Evolutionary conservation across 2,888 invertebrate species (phyloP), one percentile per base, ranked within the genome.

Genomic region (Ennomos erosarius): DNA sequence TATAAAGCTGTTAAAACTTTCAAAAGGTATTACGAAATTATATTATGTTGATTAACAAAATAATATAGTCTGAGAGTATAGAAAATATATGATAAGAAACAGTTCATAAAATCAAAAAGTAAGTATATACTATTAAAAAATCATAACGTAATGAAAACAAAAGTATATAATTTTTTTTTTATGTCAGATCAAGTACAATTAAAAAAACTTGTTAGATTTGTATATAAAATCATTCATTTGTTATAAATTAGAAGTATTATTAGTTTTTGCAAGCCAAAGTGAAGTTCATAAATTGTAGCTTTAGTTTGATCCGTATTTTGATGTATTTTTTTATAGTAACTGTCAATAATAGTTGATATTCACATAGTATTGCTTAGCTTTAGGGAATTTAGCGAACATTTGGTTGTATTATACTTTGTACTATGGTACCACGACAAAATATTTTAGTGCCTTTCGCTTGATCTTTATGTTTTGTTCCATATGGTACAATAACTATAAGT

Each of bases 371-470:
- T 49, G 54, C 49, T 45, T 54, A 54, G 49, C 53, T 42, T 54
- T 49, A 54, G 58, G 11, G 33, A 59, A 40, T 12, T 43, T 53
- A 49, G 47, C 10, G 1, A 42, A 47, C 26, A 44, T 48, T 48
- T 37, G 48, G 44, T 58, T 49, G 39, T 48, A 58, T 47, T 6
- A 5, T 26, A 26, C 16, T 16, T 4, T 3, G 26, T 26, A 44
- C 45, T 45, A 49, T 4, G 26, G 26, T 26, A 44, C 45, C 49
- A 49, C 8, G 11, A 36, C 16, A 59, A 49, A 48, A 60, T 45
- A 44, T 39, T 42, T 63, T 65, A 65, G 68, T 68, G 68, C 68
- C 65, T 68, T 68, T 65, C 50, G 60, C 56, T 50, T 58, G 10
- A 62, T 46, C 48, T 63, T 60, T 54, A 45, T 8, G 4, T 36